These are phyloP conservation scores for Podarcis muralis DNA, from an alignment of 2,113 vertebrate species.

Conservation along the genomic window DNA sequence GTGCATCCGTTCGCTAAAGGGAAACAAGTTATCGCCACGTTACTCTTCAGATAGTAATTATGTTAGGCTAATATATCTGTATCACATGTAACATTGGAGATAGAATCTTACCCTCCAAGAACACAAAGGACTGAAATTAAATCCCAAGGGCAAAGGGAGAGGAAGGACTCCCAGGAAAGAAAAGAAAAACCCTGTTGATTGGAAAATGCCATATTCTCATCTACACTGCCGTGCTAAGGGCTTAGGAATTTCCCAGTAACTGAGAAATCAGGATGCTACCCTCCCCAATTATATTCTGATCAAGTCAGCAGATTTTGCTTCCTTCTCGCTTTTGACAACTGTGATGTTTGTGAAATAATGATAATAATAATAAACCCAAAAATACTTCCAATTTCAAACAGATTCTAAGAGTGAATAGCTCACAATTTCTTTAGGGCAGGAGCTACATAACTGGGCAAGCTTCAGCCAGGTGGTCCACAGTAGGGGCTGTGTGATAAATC, in stretches of 20 bases:
- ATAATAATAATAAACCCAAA: not conserved
- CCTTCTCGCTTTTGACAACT: not conserved
- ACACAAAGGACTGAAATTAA: not conserved
- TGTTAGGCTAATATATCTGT: not conserved
- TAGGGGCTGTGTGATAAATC: too few species aligned
- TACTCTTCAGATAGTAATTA: not conserved
- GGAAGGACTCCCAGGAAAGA: not conserved
- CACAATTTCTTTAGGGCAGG: not conserved
- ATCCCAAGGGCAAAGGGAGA: not conserved
- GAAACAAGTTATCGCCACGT: not conserved
- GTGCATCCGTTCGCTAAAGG: slow-evolving; percentile 79
- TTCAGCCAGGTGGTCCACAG: too few species aligned
- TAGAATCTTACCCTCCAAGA: not conserved
- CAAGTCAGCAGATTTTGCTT: not conserved
- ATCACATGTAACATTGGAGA: not conserved
- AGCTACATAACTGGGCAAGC: too few species aligned
- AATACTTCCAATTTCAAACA: not conserved
- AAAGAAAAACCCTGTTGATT: too few species aligned
- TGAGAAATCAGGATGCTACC: too few species aligned
- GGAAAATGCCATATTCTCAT: too few species aligned
- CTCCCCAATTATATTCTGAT: not conserved
- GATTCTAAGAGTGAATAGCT: not conserved
- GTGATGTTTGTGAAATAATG: not conserved
- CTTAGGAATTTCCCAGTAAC: too few species aligned
- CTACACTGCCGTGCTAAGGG: not conserved